Evolutionary conservation across 2,797 vertebrate genomes (phyloP).

Genomic region (Channallabes apus): DNA sequence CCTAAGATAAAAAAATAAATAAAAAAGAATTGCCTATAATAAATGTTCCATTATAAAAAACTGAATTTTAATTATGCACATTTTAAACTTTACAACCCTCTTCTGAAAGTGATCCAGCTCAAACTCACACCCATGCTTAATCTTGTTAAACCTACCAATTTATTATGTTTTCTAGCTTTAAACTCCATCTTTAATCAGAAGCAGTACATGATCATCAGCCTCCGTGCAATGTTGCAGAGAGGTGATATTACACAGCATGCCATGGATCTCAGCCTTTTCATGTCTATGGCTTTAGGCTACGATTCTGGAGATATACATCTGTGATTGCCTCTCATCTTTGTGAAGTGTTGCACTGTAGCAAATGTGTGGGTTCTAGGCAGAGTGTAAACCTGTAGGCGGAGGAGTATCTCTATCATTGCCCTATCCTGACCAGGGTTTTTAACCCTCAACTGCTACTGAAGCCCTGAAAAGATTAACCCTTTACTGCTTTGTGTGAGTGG

Average conservation of each 20-base stretch:
- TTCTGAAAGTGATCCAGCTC: background rate
- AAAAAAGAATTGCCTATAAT: background rate
- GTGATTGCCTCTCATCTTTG: constrained; percentile 19
- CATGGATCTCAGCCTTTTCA: constrained; percentile 5
- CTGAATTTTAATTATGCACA: background rate
- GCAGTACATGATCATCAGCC: background rate
- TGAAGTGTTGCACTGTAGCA: constrained; percentile 21
- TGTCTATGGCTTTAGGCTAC: background rate
- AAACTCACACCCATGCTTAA: background rate
- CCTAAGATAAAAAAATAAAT: background rate
- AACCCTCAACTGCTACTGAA: constrained; percentile 13
- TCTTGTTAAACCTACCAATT: background rate
- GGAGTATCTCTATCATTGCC: constrained; percentile 16
- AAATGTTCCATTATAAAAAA: background rate
- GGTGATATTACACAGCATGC: background rate
- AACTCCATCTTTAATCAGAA: background rate
- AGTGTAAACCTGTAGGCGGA: constrained; percentile 14
- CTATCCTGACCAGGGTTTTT: constrained; percentile 13
- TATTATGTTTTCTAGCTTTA: background rate
- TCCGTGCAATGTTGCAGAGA: constrained; percentile 9
- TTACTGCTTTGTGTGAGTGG: background rate
- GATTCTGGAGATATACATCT: constrained; percentile 18
- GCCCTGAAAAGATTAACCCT: constrained; percentile 19
- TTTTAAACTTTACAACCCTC: background rate
- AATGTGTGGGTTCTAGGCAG: background rate